A percentile compares a stretch with the other conserved stretches of the same genome.
Evolutionary conservation across 2,797 vertebrate species (phyloP).

Genomic region (Platalea minor): DNA sequence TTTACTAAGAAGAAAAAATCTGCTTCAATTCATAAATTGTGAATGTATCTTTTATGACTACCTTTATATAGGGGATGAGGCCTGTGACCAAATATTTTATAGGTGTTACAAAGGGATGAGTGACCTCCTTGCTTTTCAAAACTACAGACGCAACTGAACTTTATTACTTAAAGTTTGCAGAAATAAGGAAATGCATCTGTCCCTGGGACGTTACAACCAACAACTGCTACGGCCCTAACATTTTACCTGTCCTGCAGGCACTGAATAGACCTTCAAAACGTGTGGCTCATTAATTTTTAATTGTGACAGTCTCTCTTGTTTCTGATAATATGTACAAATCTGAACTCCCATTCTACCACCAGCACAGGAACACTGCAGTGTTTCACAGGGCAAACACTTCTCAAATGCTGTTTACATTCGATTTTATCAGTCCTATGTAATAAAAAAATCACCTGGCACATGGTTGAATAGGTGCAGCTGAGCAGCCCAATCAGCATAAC

Average conservation of each 20-base stretch:
- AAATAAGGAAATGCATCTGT: neutral
- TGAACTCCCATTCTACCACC: neutral
- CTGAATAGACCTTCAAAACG: neutral
- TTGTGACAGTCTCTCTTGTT: accelerated
- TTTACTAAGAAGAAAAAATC: neutral
- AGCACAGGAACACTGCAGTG: neutral
- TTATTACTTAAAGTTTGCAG: neutral
- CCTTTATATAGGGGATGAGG: neutral
- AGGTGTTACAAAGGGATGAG: neutral
- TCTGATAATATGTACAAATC: accelerated
- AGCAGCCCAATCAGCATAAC: neutral
- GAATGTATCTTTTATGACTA: neutral
- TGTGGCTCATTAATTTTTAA: neutral
- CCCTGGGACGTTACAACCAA: neutral
- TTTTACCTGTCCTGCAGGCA: neutral
- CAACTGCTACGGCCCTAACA: neutral
- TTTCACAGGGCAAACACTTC: neutral
- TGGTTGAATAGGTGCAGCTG: neutral
- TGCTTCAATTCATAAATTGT: neutral
- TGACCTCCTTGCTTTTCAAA: neutral
- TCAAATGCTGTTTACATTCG: neutral
- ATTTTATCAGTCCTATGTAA: neutral
- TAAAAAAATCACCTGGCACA: neutral
- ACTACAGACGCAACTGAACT: neutral
- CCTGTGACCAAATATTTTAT: neutral